phyloP scores from a whole-genome alignment of 2,888 invertebrate species.

The Junonia oenone region DNA sequence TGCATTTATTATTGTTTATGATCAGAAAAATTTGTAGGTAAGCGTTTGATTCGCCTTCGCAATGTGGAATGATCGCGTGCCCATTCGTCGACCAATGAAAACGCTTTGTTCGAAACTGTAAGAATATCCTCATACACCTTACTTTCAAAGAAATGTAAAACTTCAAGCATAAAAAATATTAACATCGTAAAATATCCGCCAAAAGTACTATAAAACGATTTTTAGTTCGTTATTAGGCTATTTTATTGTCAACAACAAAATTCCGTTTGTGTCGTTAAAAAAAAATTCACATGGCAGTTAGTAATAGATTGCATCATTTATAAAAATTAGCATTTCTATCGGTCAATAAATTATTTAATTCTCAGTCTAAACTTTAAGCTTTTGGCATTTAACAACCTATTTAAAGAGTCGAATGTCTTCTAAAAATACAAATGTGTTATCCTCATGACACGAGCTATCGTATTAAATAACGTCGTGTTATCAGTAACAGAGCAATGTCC shows the following conservation, averaged over 20 bases:
- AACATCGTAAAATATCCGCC: background rate
- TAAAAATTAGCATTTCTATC: background rate
- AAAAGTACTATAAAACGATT: background rate
- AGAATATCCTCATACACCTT: background rate
- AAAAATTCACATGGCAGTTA: no score
- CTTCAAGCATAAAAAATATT: background rate
- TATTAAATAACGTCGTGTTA: background rate
- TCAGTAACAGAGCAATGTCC: constrained; percentile 29
- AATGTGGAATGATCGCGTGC: background rate
- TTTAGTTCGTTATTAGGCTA: background rate
- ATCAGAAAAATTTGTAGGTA: background rate
- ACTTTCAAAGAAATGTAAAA: background rate
- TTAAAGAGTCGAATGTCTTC: background rate
- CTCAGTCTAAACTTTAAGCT: background rate
- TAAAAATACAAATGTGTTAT: background rate
- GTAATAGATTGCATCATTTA: background rate
- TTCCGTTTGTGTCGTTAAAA: background rate
- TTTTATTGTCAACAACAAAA: background rate
- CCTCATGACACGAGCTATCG: constrained; percentile 4
- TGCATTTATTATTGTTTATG: background rate
- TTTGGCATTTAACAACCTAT: background rate
- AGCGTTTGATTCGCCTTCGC: background rate
- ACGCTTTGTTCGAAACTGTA: background rate
- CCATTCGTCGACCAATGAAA: background rate
- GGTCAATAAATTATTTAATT: background rate